Evolutionary conservation across 2,113 vertebrate genomes (phyloP).

Genomic region (Bubo blakistoni): DNA sequence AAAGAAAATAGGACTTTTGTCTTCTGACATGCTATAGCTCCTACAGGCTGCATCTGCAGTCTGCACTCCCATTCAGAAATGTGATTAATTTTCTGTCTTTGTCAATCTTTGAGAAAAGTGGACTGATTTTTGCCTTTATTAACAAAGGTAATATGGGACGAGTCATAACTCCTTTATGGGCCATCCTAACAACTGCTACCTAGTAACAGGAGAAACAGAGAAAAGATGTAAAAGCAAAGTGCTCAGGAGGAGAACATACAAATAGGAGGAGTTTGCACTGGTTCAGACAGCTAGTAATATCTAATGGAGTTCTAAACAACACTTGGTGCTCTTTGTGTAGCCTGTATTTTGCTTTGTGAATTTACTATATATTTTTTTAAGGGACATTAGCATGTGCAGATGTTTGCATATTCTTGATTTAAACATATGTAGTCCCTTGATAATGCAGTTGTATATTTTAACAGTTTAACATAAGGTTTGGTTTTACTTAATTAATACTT

Average conservation of each 20-base stretch:
- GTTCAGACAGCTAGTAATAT: not conserved
- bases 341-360: not conserved
- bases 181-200: not conserved
- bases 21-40: not conserved
- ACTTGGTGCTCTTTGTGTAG: not conserved
- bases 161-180: not conserved
- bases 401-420: not conserved
- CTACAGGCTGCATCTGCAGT: not conserved
- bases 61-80: not conserved
- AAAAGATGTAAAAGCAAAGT: not conserved
- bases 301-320: not conserved
- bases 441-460: not conserved
- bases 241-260: not conserved
- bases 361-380: not conserved
- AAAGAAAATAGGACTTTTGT: not conserved
- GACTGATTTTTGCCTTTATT: not conserved
- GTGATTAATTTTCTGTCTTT: not conserved
- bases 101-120: not conserved
- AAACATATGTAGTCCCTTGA: not conserved
- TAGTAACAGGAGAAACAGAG: not conserved
- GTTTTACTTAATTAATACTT: conserved; percentile 9
- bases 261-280: not conserved
- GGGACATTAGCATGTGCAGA: not conserved
- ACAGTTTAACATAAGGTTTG: not conserved
- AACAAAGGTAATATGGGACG: not conserved